Evolutionary conservation across 1,140 invertebrate genomes (phyloP).

Genomic region (Tetranychus urticae): DNA sequence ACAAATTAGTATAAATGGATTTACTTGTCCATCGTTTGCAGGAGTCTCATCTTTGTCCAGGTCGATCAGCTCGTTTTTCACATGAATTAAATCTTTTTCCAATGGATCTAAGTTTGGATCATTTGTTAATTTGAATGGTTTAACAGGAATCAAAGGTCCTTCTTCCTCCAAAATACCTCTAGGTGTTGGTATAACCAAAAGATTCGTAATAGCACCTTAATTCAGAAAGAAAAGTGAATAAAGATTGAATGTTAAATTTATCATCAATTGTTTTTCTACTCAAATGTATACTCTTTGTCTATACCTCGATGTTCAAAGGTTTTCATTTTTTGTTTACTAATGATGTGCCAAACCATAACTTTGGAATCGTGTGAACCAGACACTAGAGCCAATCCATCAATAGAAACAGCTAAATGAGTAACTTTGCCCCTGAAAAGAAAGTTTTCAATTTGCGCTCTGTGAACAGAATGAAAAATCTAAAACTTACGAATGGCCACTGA

Average conservation of each 20-base stretch:
- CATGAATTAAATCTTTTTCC: slow-evolving; percentile 10
- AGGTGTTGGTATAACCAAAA: slow-evolving; percentile 28
- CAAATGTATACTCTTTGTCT: too few relatives aligned
- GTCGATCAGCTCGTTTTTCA: slow-evolving; percentile 13
- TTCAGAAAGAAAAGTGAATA: neutral
- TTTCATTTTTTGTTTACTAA: slow-evolving; percentile 39
- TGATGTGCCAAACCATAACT: slow-evolving; percentile 52
- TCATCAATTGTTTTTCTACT: too few relatives aligned
- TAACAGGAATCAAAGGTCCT: slow-evolving; percentile 20
- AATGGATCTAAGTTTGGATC: slow-evolving; percentile 13
- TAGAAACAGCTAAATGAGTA: slow-evolving; percentile 39
- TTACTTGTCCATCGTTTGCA: slow-evolving; percentile 15
- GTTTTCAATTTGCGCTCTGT: neutral
- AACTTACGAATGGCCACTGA: neutral
- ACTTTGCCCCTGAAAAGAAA: slow-evolving; percentile 23
- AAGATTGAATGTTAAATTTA: too few relatives aligned
- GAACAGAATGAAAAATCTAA: neutral
- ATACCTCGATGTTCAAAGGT: slow-evolving; percentile 36
- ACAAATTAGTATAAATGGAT: slow-evolving; percentile 15
- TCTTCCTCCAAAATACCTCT: slow-evolving; percentile 20
- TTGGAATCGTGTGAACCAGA: slow-evolving; percentile 45
- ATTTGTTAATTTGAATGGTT: slow-evolving; percentile 8
- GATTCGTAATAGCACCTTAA: slow-evolving; percentile 38
- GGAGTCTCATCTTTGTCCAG: slow-evolving; percentile 16
- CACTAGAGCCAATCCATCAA: slow-evolving; percentile 37